Percentiles rank a stretch among this genome's conserved stretches.
Conservation (phyloP, 1,140 invertebrate genomes). For the Procambarus clarkii region DNA sequence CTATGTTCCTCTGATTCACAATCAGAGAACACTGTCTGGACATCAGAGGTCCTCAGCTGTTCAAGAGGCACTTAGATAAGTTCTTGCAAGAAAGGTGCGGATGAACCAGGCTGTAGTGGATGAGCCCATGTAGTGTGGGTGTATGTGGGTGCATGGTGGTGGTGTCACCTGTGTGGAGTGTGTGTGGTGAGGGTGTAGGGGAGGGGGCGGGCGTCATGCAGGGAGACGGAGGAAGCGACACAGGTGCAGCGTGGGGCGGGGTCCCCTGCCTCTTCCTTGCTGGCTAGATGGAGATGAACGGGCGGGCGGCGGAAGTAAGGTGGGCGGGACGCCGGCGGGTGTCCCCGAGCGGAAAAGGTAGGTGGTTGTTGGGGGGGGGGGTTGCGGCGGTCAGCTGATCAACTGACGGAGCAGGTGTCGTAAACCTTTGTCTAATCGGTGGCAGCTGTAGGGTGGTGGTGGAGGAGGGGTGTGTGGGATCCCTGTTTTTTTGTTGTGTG, state of each 20-base stretch:
- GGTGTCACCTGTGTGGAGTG: too few relatives aligned
- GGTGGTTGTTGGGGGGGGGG: too few relatives aligned
- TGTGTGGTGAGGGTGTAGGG: too few relatives aligned
- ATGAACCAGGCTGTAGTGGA: too few relatives aligned
- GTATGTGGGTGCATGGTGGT: too few relatives aligned
- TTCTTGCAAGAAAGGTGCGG: too few relatives aligned
- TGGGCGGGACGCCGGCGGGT: slow-evolving; percentile 8
- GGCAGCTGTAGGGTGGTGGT: not conserved
- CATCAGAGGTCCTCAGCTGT: too few relatives aligned
- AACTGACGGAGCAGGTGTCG: slow-evolving; percentile 38
- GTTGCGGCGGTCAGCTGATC: not conserved
- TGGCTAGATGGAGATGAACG: not conserved
- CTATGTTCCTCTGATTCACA: too few relatives aligned
- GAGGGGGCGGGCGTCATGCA: not conserved
- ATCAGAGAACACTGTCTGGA: too few relatives aligned
- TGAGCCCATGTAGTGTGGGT: too few relatives aligned
- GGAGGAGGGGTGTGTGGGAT: not conserved
- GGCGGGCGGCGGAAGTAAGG: not conserved
- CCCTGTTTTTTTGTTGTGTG: too few relatives aligned
- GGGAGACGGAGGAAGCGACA: not conserved
- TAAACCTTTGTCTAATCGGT: slow-evolving; percentile 33
- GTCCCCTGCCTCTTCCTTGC: not conserved
- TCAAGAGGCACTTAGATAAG: too few relatives aligned
- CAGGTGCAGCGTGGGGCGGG: not conserved
- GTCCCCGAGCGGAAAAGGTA: slow-evolving; percentile 8